phyloP scores from a whole-genome alignment of 2,113 vertebrate genomes.

The Turdus rufiventris region DNA sequence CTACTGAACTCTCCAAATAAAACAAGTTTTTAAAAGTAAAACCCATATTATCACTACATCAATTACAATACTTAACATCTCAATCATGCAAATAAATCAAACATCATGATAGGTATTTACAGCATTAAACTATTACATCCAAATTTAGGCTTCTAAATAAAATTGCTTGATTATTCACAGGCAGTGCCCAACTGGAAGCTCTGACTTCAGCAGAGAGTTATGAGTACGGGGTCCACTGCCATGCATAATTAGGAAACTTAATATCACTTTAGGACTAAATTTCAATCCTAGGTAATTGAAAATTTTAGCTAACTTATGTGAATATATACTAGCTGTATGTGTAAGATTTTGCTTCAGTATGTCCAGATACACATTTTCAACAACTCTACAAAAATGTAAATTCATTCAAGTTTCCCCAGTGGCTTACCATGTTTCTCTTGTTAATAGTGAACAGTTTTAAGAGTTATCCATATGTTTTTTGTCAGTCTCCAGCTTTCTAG shows the following conservation, averaged over 20 bases:
- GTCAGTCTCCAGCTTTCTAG: slow-evolving; percentile 62
- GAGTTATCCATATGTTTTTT: slow-evolving; percentile 37
- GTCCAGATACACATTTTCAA: not conserved
- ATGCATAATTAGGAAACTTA: not conserved
- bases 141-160: not conserved
- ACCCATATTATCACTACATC: not conserved
- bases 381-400: slow-evolving; percentile 19
- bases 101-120: not conserved
- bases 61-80: not conserved
- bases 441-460: slow-evolving; percentile 48
- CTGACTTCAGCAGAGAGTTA: not conserved
- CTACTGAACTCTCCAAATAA: not conserved
- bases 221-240: not conserved
- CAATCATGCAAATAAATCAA: not conserved
- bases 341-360: not conserved
- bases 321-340: not conserved
- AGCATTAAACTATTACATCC: not conserved
- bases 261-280: not conserved
- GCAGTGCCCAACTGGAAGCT: not conserved
- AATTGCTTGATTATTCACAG: not conserved
- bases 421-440: slow-evolving; percentile 38
- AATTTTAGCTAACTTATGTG: not conserved
- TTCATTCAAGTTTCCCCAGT: slow-evolving; percentile 6
- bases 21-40: not conserved
- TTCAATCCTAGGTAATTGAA: not conserved